Conservation (phyloP, 2,113 vertebrate genomes). For the Sander lucioperca region DNA sequence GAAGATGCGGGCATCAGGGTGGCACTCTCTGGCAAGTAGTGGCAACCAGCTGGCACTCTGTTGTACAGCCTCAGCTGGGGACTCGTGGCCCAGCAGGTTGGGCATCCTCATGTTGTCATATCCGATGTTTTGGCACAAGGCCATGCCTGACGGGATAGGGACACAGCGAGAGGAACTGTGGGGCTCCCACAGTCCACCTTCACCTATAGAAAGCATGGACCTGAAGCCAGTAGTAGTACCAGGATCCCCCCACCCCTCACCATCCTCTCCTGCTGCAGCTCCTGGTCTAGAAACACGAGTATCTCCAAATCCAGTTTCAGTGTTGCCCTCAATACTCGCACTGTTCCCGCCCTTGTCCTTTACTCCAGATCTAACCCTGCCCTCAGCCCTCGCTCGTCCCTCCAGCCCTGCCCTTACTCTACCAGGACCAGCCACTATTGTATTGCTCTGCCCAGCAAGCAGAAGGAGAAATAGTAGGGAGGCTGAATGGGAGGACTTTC, state of each 20-base stretch:
- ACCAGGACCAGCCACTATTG: slow-evolving; percentile 22
- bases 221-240: slow-evolving; percentile 33
- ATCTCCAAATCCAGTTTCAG: slow-evolving; percentile 43
- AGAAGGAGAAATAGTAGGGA: slow-evolving; percentile 62
- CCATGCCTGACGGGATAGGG: slow-evolving; percentile 85
- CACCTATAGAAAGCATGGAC: slow-evolving; percentile 47
- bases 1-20: slow-evolving; percentile 88
- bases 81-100: slow-evolving; percentile 89
- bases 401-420: slow-evolving; percentile 37
- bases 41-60: slow-evolving; percentile 90
- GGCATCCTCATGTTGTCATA: slow-evolving; percentile 88
- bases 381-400: slow-evolving; percentile 23
- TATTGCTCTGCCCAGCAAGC: slow-evolving; percentile 49
- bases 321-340: slow-evolving; percentile 17
- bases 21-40: slow-evolving; percentile 87
- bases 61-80: slow-evolving; percentile 86
- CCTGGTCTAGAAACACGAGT: slow-evolving; percentile 15
- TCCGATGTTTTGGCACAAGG: slow-evolving; percentile 87
- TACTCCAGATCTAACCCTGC: slow-evolving; percentile 33
- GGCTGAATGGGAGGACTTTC: slow-evolving; percentile 32
- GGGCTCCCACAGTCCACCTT: slow-evolving; percentile 79
- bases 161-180: slow-evolving; percentile 83
- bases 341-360: slow-evolving; percentile 39
- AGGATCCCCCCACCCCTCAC: slow-evolving; percentile 37
- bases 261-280: slow-evolving; percentile 23